phyloP scores from a whole-genome alignment of 2,888 invertebrate genomes.

The Megalurothrips usitatus region DNA sequence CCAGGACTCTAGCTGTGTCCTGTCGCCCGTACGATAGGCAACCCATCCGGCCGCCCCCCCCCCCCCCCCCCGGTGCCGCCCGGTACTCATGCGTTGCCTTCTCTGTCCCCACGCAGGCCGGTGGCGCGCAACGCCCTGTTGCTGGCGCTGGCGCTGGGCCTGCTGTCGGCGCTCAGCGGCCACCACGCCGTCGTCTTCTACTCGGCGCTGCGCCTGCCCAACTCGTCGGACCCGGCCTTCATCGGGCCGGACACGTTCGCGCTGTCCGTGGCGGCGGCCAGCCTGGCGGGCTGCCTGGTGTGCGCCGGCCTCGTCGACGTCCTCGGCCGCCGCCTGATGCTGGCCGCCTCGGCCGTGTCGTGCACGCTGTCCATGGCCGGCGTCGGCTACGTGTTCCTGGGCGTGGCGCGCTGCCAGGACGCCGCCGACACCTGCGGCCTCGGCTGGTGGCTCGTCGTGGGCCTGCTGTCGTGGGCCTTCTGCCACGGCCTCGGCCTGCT shows the following conservation, averaged over 20 bases:
- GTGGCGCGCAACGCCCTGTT: slow-evolving; percentile 2
- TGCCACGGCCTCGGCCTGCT: neutral
- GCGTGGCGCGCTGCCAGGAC: slow-evolving; percentile 4
- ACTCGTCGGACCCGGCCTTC: neutral
- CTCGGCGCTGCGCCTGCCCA: neutral
- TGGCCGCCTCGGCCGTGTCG: neutral
- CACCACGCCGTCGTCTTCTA: neutral
- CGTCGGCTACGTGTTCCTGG: slow-evolving; percentile 9
- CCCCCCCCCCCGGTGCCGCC: neutral
- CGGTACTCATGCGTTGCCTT: neutral
- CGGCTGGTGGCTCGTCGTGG: neutral
- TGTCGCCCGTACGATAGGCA: too few species aligned
- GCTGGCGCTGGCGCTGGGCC: neutral
- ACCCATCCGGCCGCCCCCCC: neutral
- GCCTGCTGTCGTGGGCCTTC: slow-evolving; percentile 2
- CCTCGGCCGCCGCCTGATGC: neutral
- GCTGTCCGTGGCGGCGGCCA: neutral
- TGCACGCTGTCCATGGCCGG: slow-evolving; percentile 15
- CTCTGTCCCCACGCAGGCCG: neutral
- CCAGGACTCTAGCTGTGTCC: neutral
- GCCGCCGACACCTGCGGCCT: neutral
- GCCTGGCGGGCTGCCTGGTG: slow-evolving; percentile 5
- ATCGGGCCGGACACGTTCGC: neutral
- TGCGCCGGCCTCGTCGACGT: neutral
- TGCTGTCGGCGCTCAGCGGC: neutral